Percentiles rank a stretch among this genome's conserved stretches.
Evolutionary conservation across 2,797 vertebrate species (phyloP).

Genomic region (Gambelia wislizenii): DNA sequence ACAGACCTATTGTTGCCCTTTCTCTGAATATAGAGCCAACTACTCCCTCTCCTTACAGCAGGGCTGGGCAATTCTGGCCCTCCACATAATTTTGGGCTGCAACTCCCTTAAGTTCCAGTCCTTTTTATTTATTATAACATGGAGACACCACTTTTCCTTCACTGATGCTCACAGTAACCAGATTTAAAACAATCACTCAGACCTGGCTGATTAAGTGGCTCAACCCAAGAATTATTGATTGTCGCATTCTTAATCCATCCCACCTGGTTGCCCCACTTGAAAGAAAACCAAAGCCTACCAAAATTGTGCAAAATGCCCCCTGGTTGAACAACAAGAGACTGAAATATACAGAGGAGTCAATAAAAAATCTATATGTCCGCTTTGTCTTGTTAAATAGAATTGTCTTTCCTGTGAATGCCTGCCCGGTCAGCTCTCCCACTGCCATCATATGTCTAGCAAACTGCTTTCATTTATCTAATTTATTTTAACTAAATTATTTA

Average conservation of each 20-base stretch:
- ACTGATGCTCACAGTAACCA: neutral
- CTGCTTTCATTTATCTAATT: neutral
- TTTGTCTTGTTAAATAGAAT: slow-evolving; percentile 28
- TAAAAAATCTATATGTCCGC: neutral
- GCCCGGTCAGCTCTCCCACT: neutral
- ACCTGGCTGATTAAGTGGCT: too few relatives aligned
- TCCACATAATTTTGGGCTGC: too few relatives aligned
- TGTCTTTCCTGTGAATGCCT: slow-evolving; percentile 1
- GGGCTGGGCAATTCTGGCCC: too few relatives aligned
- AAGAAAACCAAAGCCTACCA: neutral
- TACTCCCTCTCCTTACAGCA: neutral
- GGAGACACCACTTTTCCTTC: neutral
- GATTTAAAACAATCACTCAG: neutral
- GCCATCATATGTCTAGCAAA: slow-evolving; percentile 15
- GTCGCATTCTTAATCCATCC: neutral
- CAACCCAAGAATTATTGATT: neutral
- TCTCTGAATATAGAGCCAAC: neutral
- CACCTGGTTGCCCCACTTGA: neutral
- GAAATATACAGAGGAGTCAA: neutral
- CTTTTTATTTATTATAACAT: neutral
- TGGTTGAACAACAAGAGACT: neutral
- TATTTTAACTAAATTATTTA: slow-evolving; percentile 41
- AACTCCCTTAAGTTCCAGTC: too few relatives aligned
- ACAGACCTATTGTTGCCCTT: too few relatives aligned
- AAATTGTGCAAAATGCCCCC: neutral